A percentile compares a stretch with the other conserved stretches of the same genome.
Evolutionary conservation across 2,797 vertebrate genomes (phyloP).

Genomic region (Gadopsis bispinosus): DNA sequence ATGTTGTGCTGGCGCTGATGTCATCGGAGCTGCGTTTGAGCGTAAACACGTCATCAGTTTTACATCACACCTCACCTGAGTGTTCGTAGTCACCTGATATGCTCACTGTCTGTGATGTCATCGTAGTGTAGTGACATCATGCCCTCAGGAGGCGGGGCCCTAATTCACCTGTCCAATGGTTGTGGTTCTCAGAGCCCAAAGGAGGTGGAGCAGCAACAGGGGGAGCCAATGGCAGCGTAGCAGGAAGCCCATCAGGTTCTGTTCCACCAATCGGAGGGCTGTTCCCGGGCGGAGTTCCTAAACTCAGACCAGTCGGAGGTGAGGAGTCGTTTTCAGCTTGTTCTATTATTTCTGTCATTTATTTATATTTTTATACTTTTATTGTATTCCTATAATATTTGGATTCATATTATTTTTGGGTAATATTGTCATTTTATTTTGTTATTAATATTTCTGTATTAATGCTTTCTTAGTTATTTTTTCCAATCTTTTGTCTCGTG

Average conservation of each 20-base stretch:
- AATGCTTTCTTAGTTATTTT: not conserved
- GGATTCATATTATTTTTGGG: not conserved
- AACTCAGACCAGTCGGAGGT: constrained; percentile 87
- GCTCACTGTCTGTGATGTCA: constrained; percentile 31
- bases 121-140: constrained; percentile 22
- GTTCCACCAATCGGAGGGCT: constrained; percentile 86
- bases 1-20: constrained; percentile 54
- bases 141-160: not conserved
- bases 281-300: constrained; percentile 90
- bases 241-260: constrained; percentile 76
- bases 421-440: not conserved
- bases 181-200: constrained; percentile 87
- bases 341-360: not conserved
- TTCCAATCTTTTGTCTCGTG: too few species aligned
- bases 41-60: constrained; percentile 52
- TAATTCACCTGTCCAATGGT: constrained; percentile 53
- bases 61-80: constrained; percentile 7
- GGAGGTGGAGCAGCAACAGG: constrained; percentile 68
- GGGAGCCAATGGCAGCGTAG: constrained; percentile 56
- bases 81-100: constrained; percentile 7
- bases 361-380: not conserved
- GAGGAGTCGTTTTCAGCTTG: constrained; percentile 3
- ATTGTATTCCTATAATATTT: not conserved
- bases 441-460: not conserved
- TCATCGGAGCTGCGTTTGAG: constrained; percentile 58